phyloP scores from a whole-genome alignment of 2,888 invertebrate species.

The Strigamia crassipes region DNA sequence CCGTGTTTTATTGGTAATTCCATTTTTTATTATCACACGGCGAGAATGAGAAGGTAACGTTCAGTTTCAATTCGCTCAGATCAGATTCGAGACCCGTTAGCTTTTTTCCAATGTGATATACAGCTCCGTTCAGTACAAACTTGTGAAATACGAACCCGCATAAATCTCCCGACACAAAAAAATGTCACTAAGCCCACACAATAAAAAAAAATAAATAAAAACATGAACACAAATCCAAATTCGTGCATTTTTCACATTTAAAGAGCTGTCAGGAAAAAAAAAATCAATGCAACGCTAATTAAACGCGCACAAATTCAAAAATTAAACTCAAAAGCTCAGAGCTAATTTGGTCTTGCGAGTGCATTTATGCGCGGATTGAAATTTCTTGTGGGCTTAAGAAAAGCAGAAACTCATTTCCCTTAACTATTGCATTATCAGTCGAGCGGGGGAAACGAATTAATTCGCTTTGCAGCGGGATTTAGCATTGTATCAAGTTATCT shows the following conservation, averaged over 20 bases:
- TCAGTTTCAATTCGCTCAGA: not conserved
- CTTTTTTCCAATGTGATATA: not conserved
- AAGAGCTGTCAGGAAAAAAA: too few relatives aligned
- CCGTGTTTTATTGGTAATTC: not conserved
- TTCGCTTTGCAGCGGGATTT: not conserved
- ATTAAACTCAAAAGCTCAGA: not conserved
- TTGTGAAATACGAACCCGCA: not conserved
- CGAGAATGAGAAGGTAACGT: not conserved
- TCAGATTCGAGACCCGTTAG: not conserved
- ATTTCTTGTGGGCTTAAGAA: not conserved
- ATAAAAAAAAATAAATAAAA: not conserved
- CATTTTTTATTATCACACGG: not conserved
- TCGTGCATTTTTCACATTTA: not conserved
- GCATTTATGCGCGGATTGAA: slow-evolving; percentile 8
- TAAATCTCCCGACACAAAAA: not conserved
- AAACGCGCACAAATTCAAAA: not conserved
- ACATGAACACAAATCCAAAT: not conserved
- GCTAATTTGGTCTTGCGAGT: slow-evolving; percentile 3
- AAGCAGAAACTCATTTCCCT: slow-evolving; percentile 19
- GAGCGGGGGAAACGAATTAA: not conserved
- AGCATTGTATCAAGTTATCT: not conserved
- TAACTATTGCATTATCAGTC: not conserved
- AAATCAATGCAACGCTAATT: not conserved
- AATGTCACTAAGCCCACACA: not conserved
- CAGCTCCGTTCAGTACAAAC: not conserved